Percentiles rank a stretch among this genome's conserved stretches.
Evolutionary conservation across 2,888 invertebrate genomes (phyloP).

Genomic region (Agonopterix arenella): DNA sequence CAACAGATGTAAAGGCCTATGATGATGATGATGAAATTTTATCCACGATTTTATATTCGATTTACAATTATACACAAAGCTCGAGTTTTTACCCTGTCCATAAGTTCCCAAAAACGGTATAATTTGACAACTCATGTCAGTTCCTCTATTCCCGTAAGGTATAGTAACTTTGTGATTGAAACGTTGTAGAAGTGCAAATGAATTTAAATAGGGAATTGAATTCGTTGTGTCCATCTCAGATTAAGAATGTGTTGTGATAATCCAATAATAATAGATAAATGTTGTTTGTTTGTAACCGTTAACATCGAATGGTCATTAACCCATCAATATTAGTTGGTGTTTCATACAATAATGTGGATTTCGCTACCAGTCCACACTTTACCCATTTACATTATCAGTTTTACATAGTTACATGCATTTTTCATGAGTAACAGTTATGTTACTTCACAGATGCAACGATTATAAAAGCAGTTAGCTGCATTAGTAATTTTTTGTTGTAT

Average conservation of each 20-base stretch:
- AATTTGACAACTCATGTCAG: too few species aligned
- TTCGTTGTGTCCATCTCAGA: slow-evolving; percentile 30
- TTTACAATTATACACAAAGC: too few species aligned
- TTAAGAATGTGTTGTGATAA: slow-evolving; percentile 40
- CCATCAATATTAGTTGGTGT: slow-evolving; percentile 17
- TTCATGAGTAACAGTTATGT: not conserved
- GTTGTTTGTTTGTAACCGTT: slow-evolving; percentile 47
- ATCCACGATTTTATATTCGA: too few species aligned
- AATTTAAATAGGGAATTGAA: not conserved
- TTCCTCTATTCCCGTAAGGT: too few species aligned
- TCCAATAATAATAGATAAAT: slow-evolving; percentile 39
- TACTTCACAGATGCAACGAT: not conserved
- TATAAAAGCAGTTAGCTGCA: slow-evolving; percentile 6
- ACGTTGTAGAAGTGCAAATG: too few species aligned
- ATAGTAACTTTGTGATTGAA: too few species aligned
- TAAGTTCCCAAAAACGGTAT: too few species aligned
- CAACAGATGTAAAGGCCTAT: too few species aligned
- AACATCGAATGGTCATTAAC: slow-evolving; percentile 56
- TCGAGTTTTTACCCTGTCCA: too few species aligned
- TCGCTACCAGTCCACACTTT: not conserved
- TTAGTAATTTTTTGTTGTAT: slow-evolving; percentile 24
- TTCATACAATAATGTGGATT: not conserved
- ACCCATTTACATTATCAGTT: not conserved
- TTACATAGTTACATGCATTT: not conserved
- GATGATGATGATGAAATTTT: too few species aligned